These are phyloP conservation scores for Hetaerina americana DNA, from an alignment of 1,140 invertebrate genomes.

Conservation along the genomic window DNA sequence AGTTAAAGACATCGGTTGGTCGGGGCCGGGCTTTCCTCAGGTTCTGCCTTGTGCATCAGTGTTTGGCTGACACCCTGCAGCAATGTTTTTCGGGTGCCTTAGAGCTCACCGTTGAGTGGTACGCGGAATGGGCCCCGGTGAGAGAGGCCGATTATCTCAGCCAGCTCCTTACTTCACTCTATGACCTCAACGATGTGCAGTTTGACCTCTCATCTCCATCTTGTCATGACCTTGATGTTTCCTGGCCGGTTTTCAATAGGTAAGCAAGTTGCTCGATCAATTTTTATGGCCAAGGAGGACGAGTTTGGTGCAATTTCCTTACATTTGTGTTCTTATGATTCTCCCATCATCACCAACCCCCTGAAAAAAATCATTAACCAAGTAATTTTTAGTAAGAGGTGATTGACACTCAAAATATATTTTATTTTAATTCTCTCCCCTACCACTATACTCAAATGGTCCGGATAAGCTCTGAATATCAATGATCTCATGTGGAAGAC, in stretches of 20 bases:
- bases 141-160: neutral
- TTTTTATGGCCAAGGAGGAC: too few relatives aligned
- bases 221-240: conserved; percentile 32
- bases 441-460: too few relatives aligned
- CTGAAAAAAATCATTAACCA: too few relatives aligned
- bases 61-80: conserved; percentile 32
- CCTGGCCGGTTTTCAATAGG: conserved; percentile 35
- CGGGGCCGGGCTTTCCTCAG: conserved; percentile 31
- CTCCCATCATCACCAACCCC: too few relatives aligned
- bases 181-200: conserved; percentile 33
- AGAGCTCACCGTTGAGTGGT: conserved; percentile 20
- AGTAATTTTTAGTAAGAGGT: too few relatives aligned
- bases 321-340: too few relatives aligned
- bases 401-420: too few relatives aligned
- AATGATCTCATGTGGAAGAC: too few relatives aligned
- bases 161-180: conserved; percentile 20
- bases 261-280: conserved; percentile 13
- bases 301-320: too few relatives aligned
- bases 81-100: conserved; percentile 25
- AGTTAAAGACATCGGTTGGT: conserved; percentile 31
- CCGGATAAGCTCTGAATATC: too few relatives aligned
- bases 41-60: conserved; percentile 32
- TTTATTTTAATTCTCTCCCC: too few relatives aligned
- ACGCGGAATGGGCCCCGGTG: conserved; percentile 4
- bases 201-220: conserved; percentile 30